A percentile compares a stretch with the other conserved stretches of the same genome.
These are phyloP conservation scores for Caenorhabditis sinica DNA, from an alignment of 2,888 invertebrate species.

Conservation along the genomic window DNA sequence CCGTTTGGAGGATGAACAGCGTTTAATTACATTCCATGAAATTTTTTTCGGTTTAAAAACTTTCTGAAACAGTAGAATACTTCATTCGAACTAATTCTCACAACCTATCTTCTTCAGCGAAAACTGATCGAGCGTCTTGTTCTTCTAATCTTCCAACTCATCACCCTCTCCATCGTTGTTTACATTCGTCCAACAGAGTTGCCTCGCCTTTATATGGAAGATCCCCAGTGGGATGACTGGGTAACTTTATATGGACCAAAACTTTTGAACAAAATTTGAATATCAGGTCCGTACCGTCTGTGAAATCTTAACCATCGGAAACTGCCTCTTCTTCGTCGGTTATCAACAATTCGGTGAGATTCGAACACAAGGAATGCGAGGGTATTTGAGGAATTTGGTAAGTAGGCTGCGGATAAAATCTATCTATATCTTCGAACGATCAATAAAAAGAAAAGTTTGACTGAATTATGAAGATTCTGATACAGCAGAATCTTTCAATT, in stretches of 20 bases:
- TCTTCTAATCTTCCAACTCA: conserved; percentile 92
- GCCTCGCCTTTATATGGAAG: conserved; percentile 85
- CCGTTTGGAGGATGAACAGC: no score
- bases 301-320: conserved; percentile 91
- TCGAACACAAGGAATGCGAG: conserved; percentile 93
- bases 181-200: conserved; percentile 91
- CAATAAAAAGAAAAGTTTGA: no score
- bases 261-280: neutral
- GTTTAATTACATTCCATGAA: neutral
- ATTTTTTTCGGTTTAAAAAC: neutral
- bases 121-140: conserved; percentile 94
- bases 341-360: conserved; percentile 96
- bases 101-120: conserved; percentile 86
- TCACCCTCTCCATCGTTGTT: conserved; percentile 92
- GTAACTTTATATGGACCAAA: conserved; percentile 72
- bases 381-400: conserved; percentile 94
- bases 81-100: neutral
- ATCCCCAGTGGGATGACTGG: conserved; percentile 80
- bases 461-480: no score
- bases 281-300: conserved; percentile 88
- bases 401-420: conserved; percentile 81
- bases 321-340: conserved; percentile 92
- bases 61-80: neutral
- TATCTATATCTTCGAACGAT: no score
- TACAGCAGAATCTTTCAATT: no score